Base-by-base conservation (phyloP, 2,113 vertebrate species). In the Osmerus mordax region DNA sequence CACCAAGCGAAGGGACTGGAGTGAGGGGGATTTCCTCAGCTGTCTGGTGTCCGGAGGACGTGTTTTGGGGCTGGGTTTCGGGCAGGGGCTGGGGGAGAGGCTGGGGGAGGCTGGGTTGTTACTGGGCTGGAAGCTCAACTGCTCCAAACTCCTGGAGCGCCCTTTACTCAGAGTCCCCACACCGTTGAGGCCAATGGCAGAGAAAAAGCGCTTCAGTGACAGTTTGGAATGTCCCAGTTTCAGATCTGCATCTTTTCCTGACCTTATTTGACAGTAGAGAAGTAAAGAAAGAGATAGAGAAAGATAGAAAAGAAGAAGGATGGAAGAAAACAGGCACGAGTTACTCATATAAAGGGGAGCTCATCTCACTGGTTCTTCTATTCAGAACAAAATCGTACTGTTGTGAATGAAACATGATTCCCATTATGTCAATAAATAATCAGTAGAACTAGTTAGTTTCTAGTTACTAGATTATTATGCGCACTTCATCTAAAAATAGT, bases 61-160 rank as follows among this genome's bases (percentile, higher is more conserved):
- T n/a, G 23, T 47, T 11, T 28, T 54, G 19, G 21, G 18, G 65
- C 25, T 41, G 21, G 23, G 23, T n/a, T 13, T 29, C 2, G 32
- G 32, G 5, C 54, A 55, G 58, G 16, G 51, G 32, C n/a, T 29
- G 1, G n/a, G 9, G 16, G 29, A 16, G n/a, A 65, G 28, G 14
- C 63, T 52, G 3, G 77, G 25, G 16, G 64, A 54, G 19, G 69
- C 13, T 0, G 58, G 3, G 4, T 62, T 67, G 52, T 70, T 65
- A 13, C 61, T 54, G 1, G 15, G 53, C 0, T 13, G n/a, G 11
- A 59, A 70, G 59, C 60, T 54, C 28, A 87, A 75, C 1, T 94
- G 94, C 84, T 96, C 94, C 69, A 95, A 90, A 64, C 95, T 97
- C 77, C 87, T 86, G 69, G 93, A 92, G 65, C 88, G 93, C 75